phyloP scores from a whole-genome alignment of 2,888 invertebrate species.

The Mimas tiliae region DNA sequence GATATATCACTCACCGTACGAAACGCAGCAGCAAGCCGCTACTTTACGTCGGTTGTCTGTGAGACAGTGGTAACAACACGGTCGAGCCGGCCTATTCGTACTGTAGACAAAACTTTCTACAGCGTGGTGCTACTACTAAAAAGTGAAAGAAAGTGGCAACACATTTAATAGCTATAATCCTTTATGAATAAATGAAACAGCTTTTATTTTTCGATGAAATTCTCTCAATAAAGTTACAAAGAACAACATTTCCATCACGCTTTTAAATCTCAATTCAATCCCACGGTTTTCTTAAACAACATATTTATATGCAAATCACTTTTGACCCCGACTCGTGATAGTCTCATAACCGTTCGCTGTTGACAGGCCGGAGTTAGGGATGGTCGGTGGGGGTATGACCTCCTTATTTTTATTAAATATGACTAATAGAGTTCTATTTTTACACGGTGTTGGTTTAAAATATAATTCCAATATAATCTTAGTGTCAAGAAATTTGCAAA shows the following conservation, averaged over 20 bases:
- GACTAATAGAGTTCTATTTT: background rate
- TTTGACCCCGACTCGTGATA: slow-evolving; percentile 30
- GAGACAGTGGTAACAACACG: too few relatives aligned
- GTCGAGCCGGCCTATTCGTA: too few relatives aligned
- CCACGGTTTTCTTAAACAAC: slow-evolving; percentile 34
- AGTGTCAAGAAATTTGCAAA: too few relatives aligned
- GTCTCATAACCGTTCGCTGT: slow-evolving; percentile 28
- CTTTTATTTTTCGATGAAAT: background rate
- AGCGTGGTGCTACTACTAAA: too few relatives aligned
- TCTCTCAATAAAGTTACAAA: slow-evolving; percentile 10
- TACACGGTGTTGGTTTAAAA: background rate
- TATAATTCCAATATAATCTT: too few relatives aligned
- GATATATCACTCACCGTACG: too few relatives aligned
- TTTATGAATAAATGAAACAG: background rate
- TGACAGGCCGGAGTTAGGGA: slow-evolving; percentile 15
- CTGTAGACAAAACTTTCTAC: too few relatives aligned
- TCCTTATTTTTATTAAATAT: background rate
- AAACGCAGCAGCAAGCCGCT: too few relatives aligned
- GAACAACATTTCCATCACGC: slow-evolving; percentile 21
- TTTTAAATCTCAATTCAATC: slow-evolving; percentile 30
- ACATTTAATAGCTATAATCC: background rate
- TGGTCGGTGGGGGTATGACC: background rate
- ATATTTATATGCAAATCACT: slow-evolving; percentile 36
- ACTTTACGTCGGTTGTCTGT: too few relatives aligned
- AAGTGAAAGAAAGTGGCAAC: background rate